A percentile compares a stretch with the other conserved stretches of the same genome.
Evolutionary conservation across 1,140 invertebrate species (phyloP).

Genomic region (Heterodera schachtii): DNA sequence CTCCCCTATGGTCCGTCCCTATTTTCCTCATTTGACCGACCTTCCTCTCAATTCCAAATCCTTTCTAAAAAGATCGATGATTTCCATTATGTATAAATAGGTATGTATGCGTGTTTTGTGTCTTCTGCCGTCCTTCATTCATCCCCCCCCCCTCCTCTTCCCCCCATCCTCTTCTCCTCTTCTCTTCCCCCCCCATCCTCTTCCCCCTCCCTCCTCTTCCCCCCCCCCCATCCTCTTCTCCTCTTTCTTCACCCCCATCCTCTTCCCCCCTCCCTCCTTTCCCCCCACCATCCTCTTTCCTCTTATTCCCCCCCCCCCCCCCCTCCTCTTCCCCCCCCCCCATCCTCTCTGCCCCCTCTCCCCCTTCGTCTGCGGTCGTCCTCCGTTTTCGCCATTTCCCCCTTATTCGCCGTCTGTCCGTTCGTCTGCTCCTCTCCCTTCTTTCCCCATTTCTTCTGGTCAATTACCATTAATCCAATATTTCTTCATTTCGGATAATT

Average conservation of each 20-base stretch:
- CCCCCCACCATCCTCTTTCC: background rate
- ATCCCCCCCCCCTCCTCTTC: background rate
- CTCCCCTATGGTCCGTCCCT: background rate
- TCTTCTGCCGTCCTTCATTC: background rate
- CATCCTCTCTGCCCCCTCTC: background rate
- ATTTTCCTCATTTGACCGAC: background rate
- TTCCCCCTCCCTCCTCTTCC: background rate
- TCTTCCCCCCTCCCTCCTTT: background rate
- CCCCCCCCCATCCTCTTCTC: background rate
- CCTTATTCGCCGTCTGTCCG: no score
- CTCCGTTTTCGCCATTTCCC: background rate
- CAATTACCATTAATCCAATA: no score
- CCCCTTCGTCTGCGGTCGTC: background rate
- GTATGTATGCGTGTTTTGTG: no score
- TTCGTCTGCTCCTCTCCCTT: no score
- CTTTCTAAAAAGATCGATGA: background rate
- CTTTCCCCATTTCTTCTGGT: no score
- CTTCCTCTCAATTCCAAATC: background rate
- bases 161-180: no score
- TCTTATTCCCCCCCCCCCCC: background rate
- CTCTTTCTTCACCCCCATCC: background rate
- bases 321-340: background rate
- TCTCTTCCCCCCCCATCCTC: background rate
- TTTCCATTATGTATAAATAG: no score
- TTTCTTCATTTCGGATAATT: no score